Evolutionary conservation across 2,113 vertebrate genomes (phyloP).

Genomic region (Callaeas wilsoni): DNA sequence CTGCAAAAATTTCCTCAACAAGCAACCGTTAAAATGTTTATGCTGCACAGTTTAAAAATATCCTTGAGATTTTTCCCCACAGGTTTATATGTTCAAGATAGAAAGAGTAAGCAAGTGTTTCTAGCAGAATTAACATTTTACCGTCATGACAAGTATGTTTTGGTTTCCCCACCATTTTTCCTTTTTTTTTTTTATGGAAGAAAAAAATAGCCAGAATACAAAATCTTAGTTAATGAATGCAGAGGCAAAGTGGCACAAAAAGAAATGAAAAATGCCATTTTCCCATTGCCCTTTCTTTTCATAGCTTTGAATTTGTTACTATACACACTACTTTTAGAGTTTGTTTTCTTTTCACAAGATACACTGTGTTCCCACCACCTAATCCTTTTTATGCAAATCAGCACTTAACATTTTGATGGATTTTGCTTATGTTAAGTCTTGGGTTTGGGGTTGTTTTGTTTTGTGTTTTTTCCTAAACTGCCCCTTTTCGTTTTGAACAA

Average conservation of each 20-base stretch:
- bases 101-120: not conserved
- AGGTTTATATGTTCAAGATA: not conserved
- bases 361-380: not conserved
- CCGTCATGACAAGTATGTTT: not conserved
- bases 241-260: not conserved
- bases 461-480: not conserved
- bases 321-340: not conserved
- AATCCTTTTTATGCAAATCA: not conserved
- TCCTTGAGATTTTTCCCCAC: not conserved
- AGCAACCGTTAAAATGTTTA: not conserved
- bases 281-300: not conserved
- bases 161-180: not conserved
- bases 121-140: not conserved
- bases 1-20: not conserved
- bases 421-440: not conserved
- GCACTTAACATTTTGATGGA: not conserved
- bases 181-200: not conserved
- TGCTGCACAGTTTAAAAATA: not conserved
- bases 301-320: not conserved
- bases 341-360: not conserved
- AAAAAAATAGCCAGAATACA: not conserved
- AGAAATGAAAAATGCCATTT: not conserved
- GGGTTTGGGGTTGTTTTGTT: not conserved
- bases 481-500: not conserved
- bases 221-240: not conserved